Percentiles rank a stretch among this genome's conserved stretches.
phyloP scores from a whole-genome alignment of 2,888 invertebrate species.

The Bruchidius siliquastri region DNA sequence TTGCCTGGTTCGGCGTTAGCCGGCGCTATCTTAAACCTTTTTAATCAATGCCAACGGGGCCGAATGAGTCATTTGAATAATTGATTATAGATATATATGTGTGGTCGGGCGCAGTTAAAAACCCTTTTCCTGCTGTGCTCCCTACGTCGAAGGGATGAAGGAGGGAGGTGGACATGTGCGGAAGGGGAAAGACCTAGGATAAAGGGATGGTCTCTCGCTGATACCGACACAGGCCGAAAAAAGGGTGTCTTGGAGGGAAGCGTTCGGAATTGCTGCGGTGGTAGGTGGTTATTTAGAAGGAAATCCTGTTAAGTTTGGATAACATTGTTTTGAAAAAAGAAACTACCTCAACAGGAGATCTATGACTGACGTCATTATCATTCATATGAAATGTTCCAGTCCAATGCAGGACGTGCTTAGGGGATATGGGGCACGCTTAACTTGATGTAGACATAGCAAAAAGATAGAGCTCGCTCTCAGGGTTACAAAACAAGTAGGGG shows the following conservation, averaged over 20 bases:
- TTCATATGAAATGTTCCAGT: no score
- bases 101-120: constrained; percentile 33
- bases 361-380: no score
- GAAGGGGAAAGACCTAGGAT: constrained; percentile 4
- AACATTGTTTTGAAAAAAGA: no score
- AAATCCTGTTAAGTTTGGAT: background rate
- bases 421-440: no score
- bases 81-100: constrained; percentile 36
- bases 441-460: no score
- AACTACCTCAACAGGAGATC: no score
- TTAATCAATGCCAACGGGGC: constrained; percentile 24
- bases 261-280: background rate
- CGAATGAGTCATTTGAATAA: constrained; percentile 36
- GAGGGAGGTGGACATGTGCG: constrained; percentile 13
- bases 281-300: background rate
- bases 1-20: background rate
- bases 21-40: constrained; percentile 24
- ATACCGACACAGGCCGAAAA: background rate
- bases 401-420: no score
- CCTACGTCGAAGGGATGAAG: constrained; percentile 9
- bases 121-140: constrained; percentile 28
- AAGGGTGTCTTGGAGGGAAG: background rate
- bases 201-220: background rate
- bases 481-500: no score
- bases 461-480: no score